Conservation (phyloP, 2,113 vertebrate genomes). For the Hypomesus transpacificus region DNA sequence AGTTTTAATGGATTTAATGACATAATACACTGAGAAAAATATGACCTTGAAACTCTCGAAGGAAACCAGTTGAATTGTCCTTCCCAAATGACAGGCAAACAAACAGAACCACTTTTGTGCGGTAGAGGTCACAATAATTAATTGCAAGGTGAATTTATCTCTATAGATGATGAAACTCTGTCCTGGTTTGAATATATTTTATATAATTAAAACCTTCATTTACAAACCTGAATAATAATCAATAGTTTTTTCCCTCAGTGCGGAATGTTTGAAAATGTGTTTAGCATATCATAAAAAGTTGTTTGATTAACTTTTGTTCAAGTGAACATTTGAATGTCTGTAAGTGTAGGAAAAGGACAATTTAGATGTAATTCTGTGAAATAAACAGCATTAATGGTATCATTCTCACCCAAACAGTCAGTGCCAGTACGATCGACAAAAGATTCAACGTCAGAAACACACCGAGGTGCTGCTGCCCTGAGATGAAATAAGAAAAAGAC, state of each 20-base stretch:
- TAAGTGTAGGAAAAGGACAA: background rate
- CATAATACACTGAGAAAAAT: no score
- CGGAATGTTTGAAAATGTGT: background rate
- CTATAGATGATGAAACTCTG: background rate
- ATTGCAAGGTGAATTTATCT: background rate
- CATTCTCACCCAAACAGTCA: no score
- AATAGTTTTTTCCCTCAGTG: background rate
- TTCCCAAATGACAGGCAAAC: no score
- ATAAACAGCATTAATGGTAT: no score
- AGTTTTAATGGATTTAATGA: no score
- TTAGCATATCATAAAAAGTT: background rate
- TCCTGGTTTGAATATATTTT: background rate
- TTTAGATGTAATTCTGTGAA: no score
- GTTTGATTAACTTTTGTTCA: background rate
- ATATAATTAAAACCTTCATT: background rate
- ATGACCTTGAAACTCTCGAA: no score
- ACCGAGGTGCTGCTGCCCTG: background rate
- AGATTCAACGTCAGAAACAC: background rate
- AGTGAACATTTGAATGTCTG: background rate
- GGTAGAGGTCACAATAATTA: background rate
- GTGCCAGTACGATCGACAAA: no score
- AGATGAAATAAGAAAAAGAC: conserved; percentile 9
- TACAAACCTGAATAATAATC: background rate
- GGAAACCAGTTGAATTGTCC: no score
- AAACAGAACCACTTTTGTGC: background rate